Conservation (phyloP, 1,140 invertebrate genomes). For the Tetragnatha versicolor region DNA sequence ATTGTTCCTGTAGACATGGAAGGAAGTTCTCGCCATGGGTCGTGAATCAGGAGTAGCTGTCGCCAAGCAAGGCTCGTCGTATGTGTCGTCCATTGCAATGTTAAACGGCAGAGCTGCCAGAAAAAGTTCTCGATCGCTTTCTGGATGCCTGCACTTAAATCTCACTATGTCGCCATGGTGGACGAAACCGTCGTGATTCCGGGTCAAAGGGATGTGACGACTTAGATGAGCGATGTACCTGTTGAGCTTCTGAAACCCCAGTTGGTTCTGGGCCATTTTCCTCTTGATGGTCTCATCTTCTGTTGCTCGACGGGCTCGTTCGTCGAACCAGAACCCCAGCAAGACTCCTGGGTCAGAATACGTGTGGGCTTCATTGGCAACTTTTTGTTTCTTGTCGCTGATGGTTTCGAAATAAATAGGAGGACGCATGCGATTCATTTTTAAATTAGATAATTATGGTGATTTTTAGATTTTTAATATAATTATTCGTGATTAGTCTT, state of each 20-base stretch:
- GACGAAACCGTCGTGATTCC: slow-evolving; percentile 25
- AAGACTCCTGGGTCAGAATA: slow-evolving; percentile 13
- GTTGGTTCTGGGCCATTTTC: neutral
- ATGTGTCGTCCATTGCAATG: neutral
- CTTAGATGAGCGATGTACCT: neutral
- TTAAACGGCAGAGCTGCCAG: slow-evolving; percentile 14
- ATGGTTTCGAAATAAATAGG: neutral
- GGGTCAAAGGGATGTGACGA: neutral
- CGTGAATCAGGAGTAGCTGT: neutral
- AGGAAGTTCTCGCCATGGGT: slow-evolving; percentile 1
- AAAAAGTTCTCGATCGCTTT: neutral
- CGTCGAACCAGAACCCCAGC: slow-evolving; percentile 25
- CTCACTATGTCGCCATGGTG: slow-evolving; percentile 30
- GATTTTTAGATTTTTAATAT: no score
- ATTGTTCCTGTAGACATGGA: slow-evolving; percentile 11
- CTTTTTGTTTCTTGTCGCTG: neutral
- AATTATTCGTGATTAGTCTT: no score
- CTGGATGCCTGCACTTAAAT: slow-evolving; percentile 6
- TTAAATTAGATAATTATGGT: no score
- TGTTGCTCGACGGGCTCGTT: neutral
- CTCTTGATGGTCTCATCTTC: neutral
- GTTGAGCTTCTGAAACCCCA: slow-evolving; percentile 24
- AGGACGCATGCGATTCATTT: neutral
- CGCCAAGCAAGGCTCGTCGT: slow-evolving; percentile 7
- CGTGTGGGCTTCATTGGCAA: neutral